Conservation (phyloP, 1,140 invertebrate species). For the Ladona fulva region DNA sequence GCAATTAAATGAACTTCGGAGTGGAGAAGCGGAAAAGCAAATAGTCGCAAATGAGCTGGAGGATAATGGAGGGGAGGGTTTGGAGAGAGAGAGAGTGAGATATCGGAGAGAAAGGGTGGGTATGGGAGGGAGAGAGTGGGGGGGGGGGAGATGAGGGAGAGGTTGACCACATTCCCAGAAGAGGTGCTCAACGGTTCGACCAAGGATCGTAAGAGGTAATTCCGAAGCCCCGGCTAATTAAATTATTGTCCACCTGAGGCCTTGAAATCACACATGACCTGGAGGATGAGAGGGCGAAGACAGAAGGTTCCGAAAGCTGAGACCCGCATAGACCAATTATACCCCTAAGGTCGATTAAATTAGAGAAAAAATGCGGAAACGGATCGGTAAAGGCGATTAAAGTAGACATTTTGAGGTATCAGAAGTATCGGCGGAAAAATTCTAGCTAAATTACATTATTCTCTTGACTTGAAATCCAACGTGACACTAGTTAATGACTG, state of each 20-base stretch:
- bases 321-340: not conserved
- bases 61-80: too few species aligned
- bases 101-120: not conserved
- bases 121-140: not conserved
- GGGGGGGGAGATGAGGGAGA: not conserved
- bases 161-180: not conserved
- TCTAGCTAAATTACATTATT: too few species aligned
- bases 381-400: too few species aligned
- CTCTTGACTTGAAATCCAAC: too few species aligned
- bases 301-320: not conserved
- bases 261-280: not conserved
- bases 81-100: not conserved
- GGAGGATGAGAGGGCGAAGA: not conserved
- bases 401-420: too few species aligned
- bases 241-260: constrained; percentile 3
- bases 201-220: not conserved
- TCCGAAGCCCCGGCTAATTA: not conserved
- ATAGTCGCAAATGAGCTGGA: not conserved
- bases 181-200: not conserved
- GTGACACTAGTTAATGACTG: too few species aligned
- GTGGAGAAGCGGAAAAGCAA: too few species aligned
- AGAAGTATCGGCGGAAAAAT: too few species aligned
- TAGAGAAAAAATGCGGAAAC: not conserved
- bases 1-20: too few species aligned
- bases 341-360: not conserved